Conservation (phyloP, 35 echinoderm and acorn worm genomes). For the Stichopus chloronotus region DNA sequence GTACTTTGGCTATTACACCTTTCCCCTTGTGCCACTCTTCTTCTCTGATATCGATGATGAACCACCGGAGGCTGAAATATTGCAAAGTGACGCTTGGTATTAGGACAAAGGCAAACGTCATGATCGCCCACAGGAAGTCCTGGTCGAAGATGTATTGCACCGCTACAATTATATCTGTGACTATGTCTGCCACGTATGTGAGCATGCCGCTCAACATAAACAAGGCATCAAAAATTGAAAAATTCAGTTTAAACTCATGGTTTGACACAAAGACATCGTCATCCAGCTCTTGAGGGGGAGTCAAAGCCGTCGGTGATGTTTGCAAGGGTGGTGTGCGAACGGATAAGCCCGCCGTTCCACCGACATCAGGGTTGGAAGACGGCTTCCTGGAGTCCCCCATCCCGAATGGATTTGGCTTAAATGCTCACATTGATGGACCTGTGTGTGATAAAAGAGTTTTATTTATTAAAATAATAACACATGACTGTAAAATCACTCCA, state of each 20-base stretch:
- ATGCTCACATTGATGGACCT: conserved; percentile 15
- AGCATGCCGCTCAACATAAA: conserved; percentile 87
- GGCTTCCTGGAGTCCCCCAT: conserved; percentile 50
- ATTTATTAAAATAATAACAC: too few species aligned
- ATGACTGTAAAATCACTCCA: too few species aligned
- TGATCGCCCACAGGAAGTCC: conserved; percentile 68
- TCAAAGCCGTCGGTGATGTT: background rate
- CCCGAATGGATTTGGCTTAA: background rate
- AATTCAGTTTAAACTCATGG: conserved; percentile 34
- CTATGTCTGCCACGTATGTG: conserved; percentile 89
- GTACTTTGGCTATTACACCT: conserved; percentile 42
- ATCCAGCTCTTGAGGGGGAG: background rate
- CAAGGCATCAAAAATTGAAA: conserved; percentile 73
- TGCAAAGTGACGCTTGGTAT: conserved; percentile 88
- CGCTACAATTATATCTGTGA: conserved; percentile 76
- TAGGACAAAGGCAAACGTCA: conserved; percentile 91
- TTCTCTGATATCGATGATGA: conserved; percentile 69
- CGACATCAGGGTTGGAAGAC: conserved; percentile 46
- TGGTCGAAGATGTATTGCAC: conserved; percentile 66
- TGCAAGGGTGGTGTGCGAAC: conserved; percentile 18
- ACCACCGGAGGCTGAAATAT: conserved; percentile 93
- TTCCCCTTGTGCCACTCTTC: conserved; percentile 30
- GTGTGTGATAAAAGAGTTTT: background rate
- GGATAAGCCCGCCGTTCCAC: conserved; percentile 4
- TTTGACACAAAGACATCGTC: background rate